phyloP scores from a whole-genome alignment of 1,140 invertebrate genomes.

The Eufriesea mexicana region DNA sequence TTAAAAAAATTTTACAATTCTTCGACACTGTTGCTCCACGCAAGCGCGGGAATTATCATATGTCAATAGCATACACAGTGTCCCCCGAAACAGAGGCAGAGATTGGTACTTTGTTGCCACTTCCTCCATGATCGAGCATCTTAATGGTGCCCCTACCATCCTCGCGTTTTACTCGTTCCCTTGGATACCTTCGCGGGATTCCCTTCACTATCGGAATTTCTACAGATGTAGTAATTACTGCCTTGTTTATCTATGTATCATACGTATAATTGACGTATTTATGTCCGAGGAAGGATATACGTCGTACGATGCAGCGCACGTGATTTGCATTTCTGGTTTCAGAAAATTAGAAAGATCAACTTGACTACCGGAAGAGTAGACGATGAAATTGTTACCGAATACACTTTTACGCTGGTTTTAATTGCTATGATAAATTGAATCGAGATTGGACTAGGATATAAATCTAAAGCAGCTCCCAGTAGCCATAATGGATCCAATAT shows the following conservation, averaged over 20 bases:
- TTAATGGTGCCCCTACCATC: neutral
- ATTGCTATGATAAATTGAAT: no score
- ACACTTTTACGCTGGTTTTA: no score
- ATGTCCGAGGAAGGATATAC: neutral
- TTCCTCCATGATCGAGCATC: neutral
- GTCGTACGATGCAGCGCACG: no score
- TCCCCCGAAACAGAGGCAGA: neutral
- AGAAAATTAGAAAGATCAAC: no score
- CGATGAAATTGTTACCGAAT: no score
- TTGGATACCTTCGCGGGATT: neutral
- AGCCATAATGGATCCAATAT: no score
- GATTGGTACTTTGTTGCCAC: neutral
- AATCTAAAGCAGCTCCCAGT: no score
- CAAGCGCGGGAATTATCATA: conserved; percentile 5
- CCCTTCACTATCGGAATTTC: neutral
- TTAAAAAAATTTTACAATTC: conserved; percentile 16
- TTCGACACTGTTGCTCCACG: neutral
- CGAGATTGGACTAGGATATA: no score
- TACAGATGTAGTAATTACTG: neutral
- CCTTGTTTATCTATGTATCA: neutral
- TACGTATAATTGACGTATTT: neutral
- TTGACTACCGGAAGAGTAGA: no score
- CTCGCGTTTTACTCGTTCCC: neutral
- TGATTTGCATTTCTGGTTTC: no score
- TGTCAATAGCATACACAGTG: neutral